Evolutionary conservation across 2,113 vertebrate species (phyloP), one percentile per base, ranked within the genome.

Genomic region (Nematolebias whitei): DNA sequence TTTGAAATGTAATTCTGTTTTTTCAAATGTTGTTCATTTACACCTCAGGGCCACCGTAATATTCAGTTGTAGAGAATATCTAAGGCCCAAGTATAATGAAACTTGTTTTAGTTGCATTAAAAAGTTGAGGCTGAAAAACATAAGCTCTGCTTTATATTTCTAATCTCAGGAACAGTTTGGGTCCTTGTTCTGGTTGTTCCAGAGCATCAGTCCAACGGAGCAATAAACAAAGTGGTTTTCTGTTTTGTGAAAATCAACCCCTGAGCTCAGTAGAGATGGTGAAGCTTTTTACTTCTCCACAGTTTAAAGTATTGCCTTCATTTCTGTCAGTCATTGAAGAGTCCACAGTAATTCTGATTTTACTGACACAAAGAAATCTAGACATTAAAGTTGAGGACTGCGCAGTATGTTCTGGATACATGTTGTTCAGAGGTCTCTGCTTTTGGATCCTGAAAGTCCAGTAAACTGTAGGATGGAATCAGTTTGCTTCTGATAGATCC

Each of bases 221-320:
- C 32, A 35, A 35, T 35, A 32, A 20, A 20, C 11, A 38, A n/a
- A 38, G 13, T 13, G 29, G 16, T 32, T 5, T 53, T 11, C 24
- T 53, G 50, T 8, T 14, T 35, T 12, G 4, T 62, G 53, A 22
- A 68, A 64, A 35, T 67, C 43, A 22, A 22, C 23, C 40, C 26
- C 18, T 59, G 56, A 43, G 44, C 35, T 51, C 24, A 24, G 35
- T 23, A 19, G 12, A 59, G 29, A 65, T 5, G 4, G 24, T 45
- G 23, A 22, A 49, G 29, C 47, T 49, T 64, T 48, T 51, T 1
- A 1, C 32, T 47, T 47, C 11, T 48, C 24, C 16, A 16, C 50
- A 32, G 24, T 51, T 6, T 15, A 18, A 14, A 41, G 40, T 14
- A 6, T 41, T 14, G 12, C 15, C 40, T 41, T 39, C 2, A 14